Evolutionary conservation across 2,888 invertebrate species (phyloP), one percentile per base, ranked within the genome.

Genomic region (Pedicia rivosa): DNA sequence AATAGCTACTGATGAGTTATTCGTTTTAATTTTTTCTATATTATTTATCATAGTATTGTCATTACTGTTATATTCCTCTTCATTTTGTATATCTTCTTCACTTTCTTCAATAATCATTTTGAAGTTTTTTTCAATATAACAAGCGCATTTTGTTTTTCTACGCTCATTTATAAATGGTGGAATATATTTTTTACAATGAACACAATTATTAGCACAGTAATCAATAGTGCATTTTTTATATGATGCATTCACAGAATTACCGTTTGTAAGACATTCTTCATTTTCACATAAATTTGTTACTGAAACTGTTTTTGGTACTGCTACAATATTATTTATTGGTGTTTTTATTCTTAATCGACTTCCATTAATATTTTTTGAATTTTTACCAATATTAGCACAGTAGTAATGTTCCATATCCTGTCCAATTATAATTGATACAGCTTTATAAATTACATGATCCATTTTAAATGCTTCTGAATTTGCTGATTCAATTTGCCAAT

Each of bases 401-500:
- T 24, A 24, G 36, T 36, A 39, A 28, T 39, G 39, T 10, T 39
- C 39, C 31, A 36, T 30, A 2, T 30, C 14, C 5, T 13, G 16
- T 9, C 39, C 39, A 16, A 39, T 39, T 22, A 39, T 39, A 17
- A 39, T 36, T 3, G 39, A 39, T 1, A 39, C 39, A n/a, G 30
- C 28, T 32, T 27, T 36, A 22, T 39, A 39, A 1, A 36, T 9
- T 6, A 29, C 24, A 3, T 35, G 30, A 24, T 33, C 30, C 27
- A 39, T 26, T 15, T 24, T 33, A 26, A 39, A 39, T 2, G 39
- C 39, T 17, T 39, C 36, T 12, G 27, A 16, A 16, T 39, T 39
- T 13, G 32, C 36, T 16, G 39, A 39, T 20, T 39, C 39, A 16
- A 39, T 39, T 12, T 36, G 30, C 39, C 39, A 39, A 27, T 39